Percentiles rank a stretch among this genome's conserved stretches.
These are phyloP conservation scores for Pavo muticus DNA, from an alignment of 2,113 vertebrate species.

Conservation along the genomic window DNA sequence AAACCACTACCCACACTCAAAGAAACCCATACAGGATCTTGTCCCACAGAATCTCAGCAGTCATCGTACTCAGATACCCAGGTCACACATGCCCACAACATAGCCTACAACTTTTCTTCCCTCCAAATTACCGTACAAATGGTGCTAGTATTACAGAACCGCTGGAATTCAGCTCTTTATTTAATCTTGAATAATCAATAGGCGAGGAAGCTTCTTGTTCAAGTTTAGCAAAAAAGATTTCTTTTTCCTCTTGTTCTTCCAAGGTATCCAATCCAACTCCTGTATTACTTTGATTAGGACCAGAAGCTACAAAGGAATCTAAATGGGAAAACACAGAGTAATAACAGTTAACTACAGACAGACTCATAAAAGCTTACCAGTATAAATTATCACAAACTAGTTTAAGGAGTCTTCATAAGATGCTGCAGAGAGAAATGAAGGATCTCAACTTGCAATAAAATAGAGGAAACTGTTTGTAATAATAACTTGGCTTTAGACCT, in stretches of 20 bases:
- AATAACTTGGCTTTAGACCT: not conserved
- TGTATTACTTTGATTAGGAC: slow-evolving; percentile 50
- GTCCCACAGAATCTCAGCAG: not conserved
- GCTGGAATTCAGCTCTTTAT: slow-evolving; percentile 86
- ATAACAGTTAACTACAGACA: not conserved
- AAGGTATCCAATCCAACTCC: slow-evolving; percentile 86
- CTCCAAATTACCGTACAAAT: slow-evolving; percentile 72
- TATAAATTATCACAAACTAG: not conserved
- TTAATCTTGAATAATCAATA: slow-evolving; percentile 88
- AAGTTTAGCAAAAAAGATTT: slow-evolving; percentile 86
- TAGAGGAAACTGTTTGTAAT: not conserved
- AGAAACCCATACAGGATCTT: not conserved
- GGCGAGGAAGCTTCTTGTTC: slow-evolving; percentile 83
- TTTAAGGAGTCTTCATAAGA: not conserved
- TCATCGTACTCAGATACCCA: not conserved
- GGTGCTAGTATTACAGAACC: slow-evolving; percentile 68
- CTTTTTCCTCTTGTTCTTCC: slow-evolving; percentile 91
- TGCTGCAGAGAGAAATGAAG: not conserved
- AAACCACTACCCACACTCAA: not conserved
- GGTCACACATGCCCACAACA: no score
- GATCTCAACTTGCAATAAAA: not conserved
- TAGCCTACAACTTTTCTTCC: not conserved
- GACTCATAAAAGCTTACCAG: not conserved
- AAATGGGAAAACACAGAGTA: slow-evolving; percentile 34
- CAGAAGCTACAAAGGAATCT: slow-evolving; percentile 78